These are phyloP conservation scores for Saccostrea echinata DNA, from an alignment of 1,140 invertebrate species.

Conservation along the genomic window DNA sequence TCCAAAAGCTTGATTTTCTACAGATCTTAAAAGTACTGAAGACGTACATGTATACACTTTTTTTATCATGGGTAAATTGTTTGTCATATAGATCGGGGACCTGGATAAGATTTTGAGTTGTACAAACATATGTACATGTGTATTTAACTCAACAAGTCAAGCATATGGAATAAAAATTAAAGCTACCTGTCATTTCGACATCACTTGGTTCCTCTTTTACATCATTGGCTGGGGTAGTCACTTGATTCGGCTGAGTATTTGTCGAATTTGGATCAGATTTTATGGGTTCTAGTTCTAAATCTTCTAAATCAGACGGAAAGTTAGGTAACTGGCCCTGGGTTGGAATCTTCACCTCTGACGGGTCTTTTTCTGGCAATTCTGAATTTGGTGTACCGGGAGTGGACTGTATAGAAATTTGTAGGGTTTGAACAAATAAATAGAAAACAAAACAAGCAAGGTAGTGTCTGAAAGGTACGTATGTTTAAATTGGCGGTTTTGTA, in stretches of 20 bases:
- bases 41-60: too few relatives aligned
- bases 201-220: background rate
- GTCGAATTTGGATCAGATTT: slow-evolving; percentile 22
- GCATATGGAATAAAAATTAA: too few relatives aligned
- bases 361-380: background rate
- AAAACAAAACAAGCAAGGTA: background rate
- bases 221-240: background rate
- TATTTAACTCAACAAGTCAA: too few relatives aligned
- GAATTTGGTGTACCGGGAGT: background rate
- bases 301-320: slow-evolving; percentile 24
- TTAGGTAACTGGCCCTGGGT: background rate
- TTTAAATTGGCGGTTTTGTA: background rate
- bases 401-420: background rate
- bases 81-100: too few relatives aligned
- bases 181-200: background rate
- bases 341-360: background rate
- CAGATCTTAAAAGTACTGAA: background rate
- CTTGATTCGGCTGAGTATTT: background rate
- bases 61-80: too few relatives aligned
- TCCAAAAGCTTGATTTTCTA: background rate
- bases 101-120: too few relatives aligned
- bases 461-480: background rate
- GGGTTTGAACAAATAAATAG: too few relatives aligned
- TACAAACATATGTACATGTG: too few relatives aligned
- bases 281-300: slow-evolving; percentile 27